phyloP scores from a whole-genome alignment of 2,888 invertebrate species.

The Epinotia brunnichana region DNA sequence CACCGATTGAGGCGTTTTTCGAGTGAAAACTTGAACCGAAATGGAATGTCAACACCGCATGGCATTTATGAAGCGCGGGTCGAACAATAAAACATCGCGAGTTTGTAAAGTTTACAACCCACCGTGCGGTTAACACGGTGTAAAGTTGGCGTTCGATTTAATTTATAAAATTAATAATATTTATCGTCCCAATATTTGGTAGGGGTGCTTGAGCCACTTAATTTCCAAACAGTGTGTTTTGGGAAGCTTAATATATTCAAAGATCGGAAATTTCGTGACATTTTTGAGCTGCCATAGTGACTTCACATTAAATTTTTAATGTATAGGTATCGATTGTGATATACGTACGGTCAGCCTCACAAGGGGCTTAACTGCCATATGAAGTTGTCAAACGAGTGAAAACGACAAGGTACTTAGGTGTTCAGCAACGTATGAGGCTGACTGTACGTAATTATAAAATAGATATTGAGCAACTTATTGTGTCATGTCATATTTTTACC shows the following conservation, averaged over 20 bases:
- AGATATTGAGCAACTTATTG: too few relatives aligned
- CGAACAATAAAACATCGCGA: constrained; percentile 50
- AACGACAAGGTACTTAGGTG: too few relatives aligned
- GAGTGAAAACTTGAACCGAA: constrained; percentile 25
- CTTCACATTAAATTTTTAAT: too few relatives aligned
- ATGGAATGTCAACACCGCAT: constrained; percentile 45
- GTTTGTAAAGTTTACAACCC: constrained; percentile 52
- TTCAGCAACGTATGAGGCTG: too few relatives aligned
- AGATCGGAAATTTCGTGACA: too few relatives aligned
- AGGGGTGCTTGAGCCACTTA: constrained; percentile 23
- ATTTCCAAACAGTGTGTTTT: not conserved
- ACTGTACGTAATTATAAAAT: too few relatives aligned
- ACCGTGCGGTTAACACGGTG: constrained; percentile 58
- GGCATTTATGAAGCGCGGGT: constrained; percentile 50
- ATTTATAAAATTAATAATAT: constrained; percentile 62
- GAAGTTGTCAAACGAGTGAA: too few relatives aligned
- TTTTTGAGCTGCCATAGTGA: too few relatives aligned
- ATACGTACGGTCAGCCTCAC: too few relatives aligned
- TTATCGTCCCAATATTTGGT: constrained; percentile 46
- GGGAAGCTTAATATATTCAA: not conserved
- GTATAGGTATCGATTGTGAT: too few relatives aligned
- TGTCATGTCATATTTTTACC: too few relatives aligned
- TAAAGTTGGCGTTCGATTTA: constrained; percentile 58
- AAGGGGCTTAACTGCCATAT: too few relatives aligned
- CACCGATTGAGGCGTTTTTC: constrained; percentile 36